phyloP scores from a whole-genome alignment of 2,113 vertebrate genomes.

The Microtus montanus region DNA sequence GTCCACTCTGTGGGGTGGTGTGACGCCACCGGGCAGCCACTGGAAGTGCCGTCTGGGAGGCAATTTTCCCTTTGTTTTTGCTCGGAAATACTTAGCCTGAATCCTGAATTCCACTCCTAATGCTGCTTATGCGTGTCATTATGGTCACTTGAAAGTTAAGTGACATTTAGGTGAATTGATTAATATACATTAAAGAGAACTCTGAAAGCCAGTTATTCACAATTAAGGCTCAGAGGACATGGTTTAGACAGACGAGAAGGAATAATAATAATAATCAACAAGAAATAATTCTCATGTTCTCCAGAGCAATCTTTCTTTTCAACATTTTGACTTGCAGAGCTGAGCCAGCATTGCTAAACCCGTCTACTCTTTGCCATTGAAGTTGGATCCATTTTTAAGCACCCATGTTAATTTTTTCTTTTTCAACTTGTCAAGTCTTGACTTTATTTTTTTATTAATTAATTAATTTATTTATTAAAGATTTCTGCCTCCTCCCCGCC shows the following conservation, averaged over 20 bases:
- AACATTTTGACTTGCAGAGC: slow-evolving; percentile 36
- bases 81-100: not conserved
- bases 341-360: not conserved
- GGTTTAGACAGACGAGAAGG: not conserved
- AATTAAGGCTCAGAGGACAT: not conserved
- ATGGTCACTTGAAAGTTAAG: not conserved
- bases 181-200: not conserved
- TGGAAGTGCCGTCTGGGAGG: slow-evolving; percentile 63
- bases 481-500: too few species aligned
- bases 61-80: not conserved
- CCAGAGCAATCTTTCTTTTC: slow-evolving; percentile 17
- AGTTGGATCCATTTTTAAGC: not conserved
- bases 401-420: not conserved
- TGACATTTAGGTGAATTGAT: not conserved
- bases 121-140: not conserved
- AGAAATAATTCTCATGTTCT: slow-evolving; percentile 24
- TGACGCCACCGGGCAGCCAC: slow-evolving; percentile 75
- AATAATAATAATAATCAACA: slow-evolving; percentile 14
- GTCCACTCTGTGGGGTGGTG: slow-evolving; percentile 79
- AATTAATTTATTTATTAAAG: too few species aligned
- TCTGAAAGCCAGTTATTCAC: slow-evolving; percentile 14
- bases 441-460: too few species aligned
- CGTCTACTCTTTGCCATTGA: not conserved
- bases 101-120: not conserved
- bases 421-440: too few species aligned